Conservation (phyloP, 2,797 vertebrate genomes). For the Rhinophrynus dorsalis region DNA sequence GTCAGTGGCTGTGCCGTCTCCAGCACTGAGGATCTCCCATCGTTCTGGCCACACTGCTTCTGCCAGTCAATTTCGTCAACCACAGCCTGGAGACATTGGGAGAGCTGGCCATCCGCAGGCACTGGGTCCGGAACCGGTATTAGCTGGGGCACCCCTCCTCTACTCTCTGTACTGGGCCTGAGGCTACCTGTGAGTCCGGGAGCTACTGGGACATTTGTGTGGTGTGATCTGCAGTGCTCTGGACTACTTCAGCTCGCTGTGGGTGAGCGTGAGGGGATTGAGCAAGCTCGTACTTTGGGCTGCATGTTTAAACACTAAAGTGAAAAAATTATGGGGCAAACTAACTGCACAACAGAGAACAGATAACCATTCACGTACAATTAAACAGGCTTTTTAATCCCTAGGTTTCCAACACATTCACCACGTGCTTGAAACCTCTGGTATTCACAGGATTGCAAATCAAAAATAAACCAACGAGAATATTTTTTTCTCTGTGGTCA, state of each 20-base stretch:
- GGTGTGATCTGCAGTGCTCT: conserved; percentile 75
- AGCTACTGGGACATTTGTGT: conserved; percentile 76
- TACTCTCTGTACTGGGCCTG: conserved; percentile 84
- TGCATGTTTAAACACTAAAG: too few relatives aligned
- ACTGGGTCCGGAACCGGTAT: conserved; percentile 79
- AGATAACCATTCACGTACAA: too few relatives aligned
- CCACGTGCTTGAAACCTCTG: too few relatives aligned
- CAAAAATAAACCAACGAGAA: too few relatives aligned
- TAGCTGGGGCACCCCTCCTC: conserved; percentile 80
- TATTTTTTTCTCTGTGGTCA: too few relatives aligned
- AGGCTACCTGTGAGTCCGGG: conserved; percentile 83
- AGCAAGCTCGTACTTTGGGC: too few relatives aligned
- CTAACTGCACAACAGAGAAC: too few relatives aligned
- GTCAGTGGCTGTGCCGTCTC: conserved; percentile 86
- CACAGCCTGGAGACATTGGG: conserved; percentile 83
- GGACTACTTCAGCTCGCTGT: conserved; percentile 86
- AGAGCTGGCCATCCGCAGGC: conserved; percentile 72
- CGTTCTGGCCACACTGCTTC: conserved; percentile 82
- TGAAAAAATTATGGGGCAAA: too few relatives aligned
- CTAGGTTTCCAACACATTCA: too few relatives aligned
- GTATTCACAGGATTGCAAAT: too few relatives aligned
- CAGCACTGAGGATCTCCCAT: conserved; percentile 87
- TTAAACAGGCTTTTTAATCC: too few relatives aligned
- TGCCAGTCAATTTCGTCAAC: conserved; percentile 87
- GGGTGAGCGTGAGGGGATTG: conserved; percentile 83